A percentile compares a stretch with the other conserved stretches of the same genome.
Conservation (phyloP, 2,113 vertebrate genomes). For the Clarias gariepinus region DNA sequence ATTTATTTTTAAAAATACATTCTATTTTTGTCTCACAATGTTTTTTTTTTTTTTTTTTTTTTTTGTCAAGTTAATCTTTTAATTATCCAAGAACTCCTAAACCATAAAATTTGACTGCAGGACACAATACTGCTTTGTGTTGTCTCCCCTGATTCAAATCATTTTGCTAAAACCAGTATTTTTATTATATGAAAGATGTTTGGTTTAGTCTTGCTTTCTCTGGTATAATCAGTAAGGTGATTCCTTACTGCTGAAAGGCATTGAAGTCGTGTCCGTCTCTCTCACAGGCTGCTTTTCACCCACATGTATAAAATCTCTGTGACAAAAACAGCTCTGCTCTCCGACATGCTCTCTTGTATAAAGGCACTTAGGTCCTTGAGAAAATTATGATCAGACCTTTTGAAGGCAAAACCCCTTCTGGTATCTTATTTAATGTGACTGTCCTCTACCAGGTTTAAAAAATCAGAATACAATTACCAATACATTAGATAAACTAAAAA, state of each 20-base stretch:
- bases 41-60: not conserved
- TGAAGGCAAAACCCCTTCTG: not conserved
- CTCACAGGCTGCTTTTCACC: constrained; percentile 9
- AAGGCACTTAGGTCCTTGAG: constrained; percentile 27
- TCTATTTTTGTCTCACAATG: not conserved
- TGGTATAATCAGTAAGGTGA: not conserved
- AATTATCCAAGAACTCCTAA: not conserved
- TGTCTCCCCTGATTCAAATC: not conserved
- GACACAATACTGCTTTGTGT: not conserved
- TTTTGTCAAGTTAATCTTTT: too few species aligned
- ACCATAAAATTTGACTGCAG: not conserved
- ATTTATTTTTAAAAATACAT: not conserved
- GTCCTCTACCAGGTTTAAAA: not conserved
- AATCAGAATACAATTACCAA: not conserved
- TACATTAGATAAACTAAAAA: not conserved
- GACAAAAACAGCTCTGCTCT: constrained; percentile 19
- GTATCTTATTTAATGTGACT: not conserved
- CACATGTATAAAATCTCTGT: not conserved
- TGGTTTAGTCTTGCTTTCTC: not conserved
- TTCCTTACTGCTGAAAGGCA: constrained; percentile 12
- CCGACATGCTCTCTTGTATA: constrained; percentile 41
- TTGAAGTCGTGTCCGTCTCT: not conserved
- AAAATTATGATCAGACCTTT: not conserved
- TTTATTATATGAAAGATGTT: not conserved
- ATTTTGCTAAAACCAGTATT: not conserved